phyloP scores from a whole-genome alignment of 2,888 invertebrate genomes.

The Ariolimax columbianus region DNA sequence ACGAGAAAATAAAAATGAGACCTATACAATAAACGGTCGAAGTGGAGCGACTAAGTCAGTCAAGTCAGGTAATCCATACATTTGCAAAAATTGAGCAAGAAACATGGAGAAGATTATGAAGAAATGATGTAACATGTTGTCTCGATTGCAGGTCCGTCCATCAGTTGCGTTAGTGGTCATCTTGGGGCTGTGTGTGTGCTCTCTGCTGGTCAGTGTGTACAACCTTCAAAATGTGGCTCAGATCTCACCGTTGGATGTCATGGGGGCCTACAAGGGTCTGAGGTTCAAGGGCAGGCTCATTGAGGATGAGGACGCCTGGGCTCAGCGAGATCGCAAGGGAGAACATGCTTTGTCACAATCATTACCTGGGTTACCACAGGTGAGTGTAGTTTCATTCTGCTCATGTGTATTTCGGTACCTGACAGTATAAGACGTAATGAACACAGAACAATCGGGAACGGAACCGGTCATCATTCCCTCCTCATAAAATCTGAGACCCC shows the following conservation, averaged over 20 bases:
- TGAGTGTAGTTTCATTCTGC: not conserved
- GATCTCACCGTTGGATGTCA: constrained; percentile 33
- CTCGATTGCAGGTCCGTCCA: constrained; percentile 24
- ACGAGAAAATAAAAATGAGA: too few species aligned
- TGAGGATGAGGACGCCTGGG: constrained; percentile 9
- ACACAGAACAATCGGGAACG: too few species aligned
- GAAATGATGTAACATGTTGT: not conserved
- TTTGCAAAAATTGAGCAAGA: too few species aligned
- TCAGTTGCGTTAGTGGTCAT: constrained; percentile 39
- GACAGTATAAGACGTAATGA: too few species aligned
- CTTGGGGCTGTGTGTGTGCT: constrained; percentile 45
- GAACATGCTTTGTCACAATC: not conserved
- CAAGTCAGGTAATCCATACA: too few species aligned
- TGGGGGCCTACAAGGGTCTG: constrained; percentile 36
- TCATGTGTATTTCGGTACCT: too few species aligned
- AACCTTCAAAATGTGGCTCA: constrained; percentile 36
- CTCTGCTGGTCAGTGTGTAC: constrained; percentile 43
- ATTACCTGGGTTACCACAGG: not conserved
- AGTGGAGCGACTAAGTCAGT: too few species aligned
- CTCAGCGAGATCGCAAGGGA: not conserved
- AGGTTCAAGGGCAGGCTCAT: constrained; percentile 9
- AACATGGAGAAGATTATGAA: too few species aligned
- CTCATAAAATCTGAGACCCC: too few species aligned
- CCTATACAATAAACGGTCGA: too few species aligned
- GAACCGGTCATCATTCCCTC: too few species aligned